Evolutionary conservation across 2,888 invertebrate genomes (phyloP).

Genomic region (Tenodera sinensis): DNA sequence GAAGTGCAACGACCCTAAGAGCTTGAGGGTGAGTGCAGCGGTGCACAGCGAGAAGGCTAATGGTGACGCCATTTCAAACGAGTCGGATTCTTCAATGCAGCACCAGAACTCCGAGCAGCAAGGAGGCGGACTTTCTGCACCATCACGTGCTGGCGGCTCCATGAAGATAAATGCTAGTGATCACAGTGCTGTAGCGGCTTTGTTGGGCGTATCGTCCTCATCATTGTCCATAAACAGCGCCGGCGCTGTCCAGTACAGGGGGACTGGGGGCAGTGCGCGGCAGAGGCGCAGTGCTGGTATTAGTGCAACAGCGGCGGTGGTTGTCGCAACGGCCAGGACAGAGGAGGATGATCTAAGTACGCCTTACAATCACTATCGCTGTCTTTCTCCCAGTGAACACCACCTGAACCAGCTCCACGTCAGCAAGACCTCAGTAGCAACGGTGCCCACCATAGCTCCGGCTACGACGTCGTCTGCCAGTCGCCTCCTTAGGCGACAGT

Average conservation of each 20-base stretch:
- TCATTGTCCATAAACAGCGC: slow-evolving; percentile 33
- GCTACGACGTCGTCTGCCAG: background rate
- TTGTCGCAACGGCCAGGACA: background rate
- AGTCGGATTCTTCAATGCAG: background rate
- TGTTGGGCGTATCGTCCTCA: slow-evolving; percentile 52
- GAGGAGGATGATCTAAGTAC: slow-evolving; percentile 60
- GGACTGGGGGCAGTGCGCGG: background rate
- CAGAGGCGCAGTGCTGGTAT: background rate
- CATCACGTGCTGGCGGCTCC: background rate
- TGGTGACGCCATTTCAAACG: slow-evolving; percentile 28
- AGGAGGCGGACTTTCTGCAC: background rate
- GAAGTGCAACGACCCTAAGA: slow-evolving; percentile 23
- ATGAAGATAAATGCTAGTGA: slow-evolving; percentile 37
- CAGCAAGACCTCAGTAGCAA: background rate
- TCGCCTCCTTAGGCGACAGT: slow-evolving; percentile 60
- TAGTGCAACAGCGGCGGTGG: background rate
- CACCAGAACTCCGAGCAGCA: background rate
- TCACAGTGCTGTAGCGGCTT: slow-evolving; percentile 51
- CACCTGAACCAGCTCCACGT: slow-evolving; percentile 23
- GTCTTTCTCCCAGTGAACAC: slow-evolving; percentile 60
- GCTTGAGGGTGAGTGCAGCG: slow-evolving; percentile 39
- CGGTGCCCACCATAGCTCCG: slow-evolving; percentile 1
- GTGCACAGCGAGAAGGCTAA: slow-evolving; percentile 40
- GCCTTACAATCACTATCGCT: slow-evolving; percentile 72
- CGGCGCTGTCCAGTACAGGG: background rate